phyloP scores from a whole-genome alignment of 2,888 invertebrate genomes.

The Petrolisthes cinctipes region DNA sequence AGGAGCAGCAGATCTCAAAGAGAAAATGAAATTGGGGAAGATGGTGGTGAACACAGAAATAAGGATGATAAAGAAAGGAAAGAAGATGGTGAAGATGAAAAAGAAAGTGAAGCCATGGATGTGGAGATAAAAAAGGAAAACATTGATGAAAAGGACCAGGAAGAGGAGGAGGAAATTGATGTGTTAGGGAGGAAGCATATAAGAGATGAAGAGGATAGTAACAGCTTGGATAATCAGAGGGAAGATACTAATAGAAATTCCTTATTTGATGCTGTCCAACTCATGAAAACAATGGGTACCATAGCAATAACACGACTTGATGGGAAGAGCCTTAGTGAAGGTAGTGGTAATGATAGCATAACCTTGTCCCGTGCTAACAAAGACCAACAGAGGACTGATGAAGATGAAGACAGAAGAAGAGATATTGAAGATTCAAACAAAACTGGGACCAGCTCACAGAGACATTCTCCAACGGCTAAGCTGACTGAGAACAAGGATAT shows the following conservation, averaged over 20 bases:
- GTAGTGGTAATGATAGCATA: constrained; percentile 36
- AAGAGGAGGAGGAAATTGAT: constrained; percentile 17
- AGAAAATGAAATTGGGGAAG: background rate
- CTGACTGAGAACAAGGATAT: constrained; percentile 35
- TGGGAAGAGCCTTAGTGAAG: constrained; percentile 39
- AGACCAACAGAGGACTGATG: constrained; percentile 19
- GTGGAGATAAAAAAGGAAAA: constrained; percentile 25
- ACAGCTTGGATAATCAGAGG: constrained; percentile 10
- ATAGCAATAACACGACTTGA: constrained; percentile 63
- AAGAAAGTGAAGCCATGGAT: constrained; percentile 27
- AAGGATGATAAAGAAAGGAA: background rate
- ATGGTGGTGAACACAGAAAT: background rate
- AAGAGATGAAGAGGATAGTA: constrained; percentile 8
- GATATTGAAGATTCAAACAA: constrained; percentile 14
- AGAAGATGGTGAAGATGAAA: background rate
- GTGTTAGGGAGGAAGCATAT: constrained; percentile 12
- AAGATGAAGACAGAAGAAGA: constrained; percentile 30
- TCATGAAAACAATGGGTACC: constrained; percentile 62
- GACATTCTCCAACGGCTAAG: constrained; percentile 25
- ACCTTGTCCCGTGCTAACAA: constrained; percentile 32
- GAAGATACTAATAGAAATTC: constrained; percentile 39
- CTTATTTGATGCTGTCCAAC: constrained; percentile 53
- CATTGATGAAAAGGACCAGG: constrained; percentile 13
- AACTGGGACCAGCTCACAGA: constrained; percentile 11
- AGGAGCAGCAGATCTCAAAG: background rate